A percentile compares a stretch with the other conserved stretches of the same genome.
These are phyloP conservation scores for Archips xylosteana DNA, from an alignment of 2,888 invertebrate species.

Conservation along the genomic window DNA sequence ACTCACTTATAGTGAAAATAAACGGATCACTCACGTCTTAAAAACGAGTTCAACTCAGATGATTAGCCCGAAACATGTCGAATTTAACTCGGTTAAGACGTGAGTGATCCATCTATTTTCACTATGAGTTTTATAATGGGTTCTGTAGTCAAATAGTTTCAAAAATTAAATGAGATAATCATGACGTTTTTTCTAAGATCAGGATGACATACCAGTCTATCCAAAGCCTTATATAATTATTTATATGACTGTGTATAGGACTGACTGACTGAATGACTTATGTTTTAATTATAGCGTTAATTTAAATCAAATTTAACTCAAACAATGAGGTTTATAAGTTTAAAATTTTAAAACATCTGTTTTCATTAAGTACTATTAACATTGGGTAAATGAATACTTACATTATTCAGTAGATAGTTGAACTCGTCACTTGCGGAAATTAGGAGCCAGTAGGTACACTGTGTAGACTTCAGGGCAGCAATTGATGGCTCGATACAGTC, in stretches of 20 bases:
- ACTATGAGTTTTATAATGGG: no score
- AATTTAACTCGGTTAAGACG: no score
- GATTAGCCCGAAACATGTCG: no score
- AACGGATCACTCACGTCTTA: no score
- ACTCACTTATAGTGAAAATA: no score
- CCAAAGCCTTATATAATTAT: neutral
- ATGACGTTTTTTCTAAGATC: no score
- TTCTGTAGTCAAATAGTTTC: no score
- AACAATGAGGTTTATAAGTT: neutral
- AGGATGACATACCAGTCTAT: no score
- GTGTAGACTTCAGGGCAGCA: neutral
- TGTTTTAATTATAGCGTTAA: neutral
- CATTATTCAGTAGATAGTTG: conserved; percentile 1
- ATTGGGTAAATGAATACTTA: neutral
- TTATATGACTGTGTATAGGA: no score
- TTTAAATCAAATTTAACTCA: neutral
- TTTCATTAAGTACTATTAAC: neutral
- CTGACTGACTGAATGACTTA: neutral
- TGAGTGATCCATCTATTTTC: no score
- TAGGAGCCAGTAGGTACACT: neutral
- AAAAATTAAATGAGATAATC: no score
- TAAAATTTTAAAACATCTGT: neutral
- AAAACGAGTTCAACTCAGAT: no score
- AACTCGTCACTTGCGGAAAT: conserved; percentile 1
- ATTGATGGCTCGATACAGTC: neutral